These are phyloP conservation scores for Toxotes lorentzi DNA, from an alignment of 2,797 vertebrate species.

Conservation along the genomic window DNA sequence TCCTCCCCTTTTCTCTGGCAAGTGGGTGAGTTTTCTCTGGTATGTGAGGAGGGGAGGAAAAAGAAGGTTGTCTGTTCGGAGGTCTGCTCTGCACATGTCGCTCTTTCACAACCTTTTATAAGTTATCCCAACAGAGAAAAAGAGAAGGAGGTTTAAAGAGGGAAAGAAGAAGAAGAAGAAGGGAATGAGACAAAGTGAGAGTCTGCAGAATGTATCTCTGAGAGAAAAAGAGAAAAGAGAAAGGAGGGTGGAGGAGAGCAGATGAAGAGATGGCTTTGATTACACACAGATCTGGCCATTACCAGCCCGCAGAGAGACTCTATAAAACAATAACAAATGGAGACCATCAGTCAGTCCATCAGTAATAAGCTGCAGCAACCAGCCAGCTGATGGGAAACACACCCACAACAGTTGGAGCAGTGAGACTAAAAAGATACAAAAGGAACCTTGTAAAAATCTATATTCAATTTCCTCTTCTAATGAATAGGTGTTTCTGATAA, in stretches of 20 bases:
- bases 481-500: conserved; percentile 49
- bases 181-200: not conserved
- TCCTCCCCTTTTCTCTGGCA: conserved; percentile 56
- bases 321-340: conserved; percentile 71
- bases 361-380: conserved; percentile 64
- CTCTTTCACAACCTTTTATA: conserved; percentile 68
- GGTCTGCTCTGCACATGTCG: conserved; percentile 75
- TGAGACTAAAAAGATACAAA: conserved; percentile 39
- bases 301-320: conserved; percentile 52
- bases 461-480: conserved; percentile 46
- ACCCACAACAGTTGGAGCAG: conserved; percentile 19
- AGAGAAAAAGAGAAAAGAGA: conserved; percentile 13
- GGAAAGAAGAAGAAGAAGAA: conserved; percentile 9
- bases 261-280: conserved; percentile 56
- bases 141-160: conserved; percentile 38
- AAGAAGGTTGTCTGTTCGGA: conserved; percentile 37
- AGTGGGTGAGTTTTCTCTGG: conserved; percentile 66
- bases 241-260: not conserved
- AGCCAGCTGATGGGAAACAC: conserved; percentile 67
- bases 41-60: conserved; percentile 50
- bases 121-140: conserved; percentile 26
- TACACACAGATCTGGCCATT: conserved; percentile 59
- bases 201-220: conserved; percentile 48
- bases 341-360: conserved; percentile 58
- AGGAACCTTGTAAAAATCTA: conserved; percentile 35